Base-by-base conservation (phyloP, 30 jellyfish, hydroid and myxozoan species). In the Aurelia aurita region DNA sequence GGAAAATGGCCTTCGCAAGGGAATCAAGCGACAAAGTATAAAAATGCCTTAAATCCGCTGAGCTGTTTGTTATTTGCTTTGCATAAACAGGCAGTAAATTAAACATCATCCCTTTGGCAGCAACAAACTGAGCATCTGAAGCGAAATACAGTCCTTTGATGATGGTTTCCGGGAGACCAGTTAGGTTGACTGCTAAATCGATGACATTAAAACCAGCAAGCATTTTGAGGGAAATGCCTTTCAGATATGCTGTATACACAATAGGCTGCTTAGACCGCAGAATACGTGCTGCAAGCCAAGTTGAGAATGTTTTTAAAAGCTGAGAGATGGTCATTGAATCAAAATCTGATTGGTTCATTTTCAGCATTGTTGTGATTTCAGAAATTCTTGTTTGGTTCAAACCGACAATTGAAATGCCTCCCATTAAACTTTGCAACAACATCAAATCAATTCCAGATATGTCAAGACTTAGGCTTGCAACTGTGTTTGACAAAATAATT, bases 21-120 rank as follows among this genome's bases (percentile, higher is more conserved):
- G 90, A 80, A 44, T 67, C 32, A 20, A 80, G 51, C 6, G 90
- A 80, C 82, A 80, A 22, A 28, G 82, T 80, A 20, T 46, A 20
- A 76, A 63, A 80, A 11, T 80, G 90, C 53, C 66, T 80, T 20
- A 80, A 8, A 8, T 25, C 46, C 1, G 59, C 28, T 16, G 46
- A 32, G 8, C 53, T 81, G 22, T 51, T 51, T 44, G 67, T 34
- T n/a, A 34, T 46, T 43, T 46, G 75, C 21, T 80, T 80, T 1
- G 67, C 90, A 25, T 35, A 46, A 0, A 72, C 46, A 0, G 82
- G 82, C n/a, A 80, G 16, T 5, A 5, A 18, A 22, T 75, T 68
- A 22, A 80, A 54, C 21, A 27, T n/a, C 73, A 65, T 55, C 1
- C 18, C 32, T 80, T 80, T 47, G 3, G 90, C 84, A 14, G 55